Percentiles rank a stretch among this genome's conserved stretches.
phyloP scores from a whole-genome alignment of 2,113 vertebrate species.

The Centropus unirufus region DNA sequence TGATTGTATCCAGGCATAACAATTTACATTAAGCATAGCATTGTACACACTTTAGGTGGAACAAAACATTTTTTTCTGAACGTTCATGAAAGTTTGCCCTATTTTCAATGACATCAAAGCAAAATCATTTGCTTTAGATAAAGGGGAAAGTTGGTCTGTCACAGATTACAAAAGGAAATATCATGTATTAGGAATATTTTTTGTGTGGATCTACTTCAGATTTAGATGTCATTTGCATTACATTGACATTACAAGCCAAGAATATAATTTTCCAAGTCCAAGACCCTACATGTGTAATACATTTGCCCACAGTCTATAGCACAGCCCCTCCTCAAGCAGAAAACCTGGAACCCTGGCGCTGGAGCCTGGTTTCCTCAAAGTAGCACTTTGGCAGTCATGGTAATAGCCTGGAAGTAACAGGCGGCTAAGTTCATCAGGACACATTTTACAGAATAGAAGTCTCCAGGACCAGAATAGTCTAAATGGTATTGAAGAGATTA shows the following conservation, averaged over 20 bases:
- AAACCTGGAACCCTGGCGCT: not conserved
- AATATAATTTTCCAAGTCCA: not conserved
- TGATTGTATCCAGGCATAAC: not conserved
- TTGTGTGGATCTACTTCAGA: not conserved
- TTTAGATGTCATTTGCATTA: not conserved
- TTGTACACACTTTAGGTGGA: not conserved
- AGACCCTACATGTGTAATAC: rapidly evolving
- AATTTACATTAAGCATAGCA: not conserved
- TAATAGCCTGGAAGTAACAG: not conserved
- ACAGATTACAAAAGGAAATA: not conserved
- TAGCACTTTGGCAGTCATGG: not conserved
- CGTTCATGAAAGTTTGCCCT: not conserved
- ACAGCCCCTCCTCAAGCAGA: not conserved
- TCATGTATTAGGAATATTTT: not conserved
- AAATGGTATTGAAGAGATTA: not conserved
- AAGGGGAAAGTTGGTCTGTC: not conserved
- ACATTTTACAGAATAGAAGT: not conserved
- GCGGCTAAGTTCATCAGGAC: not conserved
- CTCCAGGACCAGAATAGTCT: not conserved
- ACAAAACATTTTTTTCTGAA: not conserved
- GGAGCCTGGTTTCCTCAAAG: not conserved
- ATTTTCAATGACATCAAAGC: not conserved
- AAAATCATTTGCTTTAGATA: not conserved
- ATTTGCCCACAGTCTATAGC: rapidly evolving
- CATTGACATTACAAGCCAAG: not conserved